A percentile compares a stretch with the other conserved stretches of the same genome.
phyloP scores from a whole-genome alignment of 2,888 invertebrate species.

The Leptopterna dolabrata region DNA sequence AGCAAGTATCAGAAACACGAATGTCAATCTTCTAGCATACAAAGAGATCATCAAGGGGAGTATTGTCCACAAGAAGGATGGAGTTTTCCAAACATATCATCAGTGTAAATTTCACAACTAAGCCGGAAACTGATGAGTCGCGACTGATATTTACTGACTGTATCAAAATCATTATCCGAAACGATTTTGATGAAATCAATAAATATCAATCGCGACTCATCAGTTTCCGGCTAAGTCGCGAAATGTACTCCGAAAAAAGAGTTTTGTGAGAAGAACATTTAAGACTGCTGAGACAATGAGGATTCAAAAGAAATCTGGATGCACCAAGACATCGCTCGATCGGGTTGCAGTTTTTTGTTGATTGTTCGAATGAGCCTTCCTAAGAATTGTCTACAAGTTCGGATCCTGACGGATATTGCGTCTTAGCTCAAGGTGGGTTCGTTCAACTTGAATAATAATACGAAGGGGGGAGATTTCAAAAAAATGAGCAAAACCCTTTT shows the following conservation, averaged over 20 bases:
- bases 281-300: neutral
- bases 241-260: neutral
- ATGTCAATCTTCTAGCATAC: too few relatives aligned
- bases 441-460: slow-evolving; percentile 53
- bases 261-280: too few relatives aligned
- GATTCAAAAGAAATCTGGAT: neutral
- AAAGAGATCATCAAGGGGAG: too few relatives aligned
- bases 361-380: slow-evolving; percentile 7
- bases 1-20: too few relatives aligned
- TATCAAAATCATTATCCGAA: neutral
- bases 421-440: slow-evolving; percentile 31
- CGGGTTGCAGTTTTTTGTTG: neutral
- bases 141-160: neutral
- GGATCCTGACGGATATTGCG: slow-evolving; percentile 1
- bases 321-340: neutral
- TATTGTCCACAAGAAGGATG: too few relatives aligned
- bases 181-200: neutral
- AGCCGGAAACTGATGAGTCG: too few relatives aligned
- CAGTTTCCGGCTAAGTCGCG: too few relatives aligned
- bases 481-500: slow-evolving; percentile 1
- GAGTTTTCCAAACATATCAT: too few relatives aligned
- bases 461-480: slow-evolving; percentile 14
- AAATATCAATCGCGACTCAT: neutral
- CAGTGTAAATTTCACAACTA: too few relatives aligned
- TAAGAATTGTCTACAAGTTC: slow-evolving; percentile 35